Base-by-base conservation (phyloP, 2,797 vertebrate species). In the Peromyscus aztecus region DNA sequence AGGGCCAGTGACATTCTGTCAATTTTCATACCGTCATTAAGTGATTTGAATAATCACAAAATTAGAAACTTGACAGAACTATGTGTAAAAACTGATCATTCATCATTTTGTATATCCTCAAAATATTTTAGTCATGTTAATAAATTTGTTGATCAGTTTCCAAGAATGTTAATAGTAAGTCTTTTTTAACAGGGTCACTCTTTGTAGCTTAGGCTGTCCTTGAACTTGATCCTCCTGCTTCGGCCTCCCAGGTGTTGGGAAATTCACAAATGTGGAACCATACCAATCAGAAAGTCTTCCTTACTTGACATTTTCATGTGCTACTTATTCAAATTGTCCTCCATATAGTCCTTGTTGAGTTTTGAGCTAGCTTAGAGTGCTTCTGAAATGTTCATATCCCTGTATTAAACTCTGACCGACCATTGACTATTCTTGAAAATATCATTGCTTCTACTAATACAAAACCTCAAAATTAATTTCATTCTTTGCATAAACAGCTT, bases 91-190 rank as follows among this genome's bases (percentile, higher is more conserved):
- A 24, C 63, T 85, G 2, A 69, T 67, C 63, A n/a, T 10, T 59
- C 87, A 24, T 80, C 49, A 34, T 12, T 88, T 91, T 89, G 8
- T 17, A 40, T 71, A 80, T 29, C 17, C 31, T 94, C 57, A 67
- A 94, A 27, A 65, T 88, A 94, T 37, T 83, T 90, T 93, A 89
- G 78, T 82, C 40, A 90, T 24, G 27, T 94, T 75, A 94, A 80
- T 87, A 91, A 82, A 89, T 91, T 84, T 82, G 27, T 13, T 86
- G 40, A 71, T 83, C 85, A 37, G 89, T 21, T 84, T 4, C 24
- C 4, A 92, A 76, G 19, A 90, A 84, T 9, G 69, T 94, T 83
- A 90, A 80, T 4, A 95, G 43, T 46, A 46, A 46, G 43, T 46
- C 43, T 46, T 46, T 43, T 55, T 55, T 55, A 55, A 55, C 23